phyloP scores from a whole-genome alignment of 30 jellyfish, hydroid and myxozoan genomes.

The Turritopsis dohrnii region DNA sequence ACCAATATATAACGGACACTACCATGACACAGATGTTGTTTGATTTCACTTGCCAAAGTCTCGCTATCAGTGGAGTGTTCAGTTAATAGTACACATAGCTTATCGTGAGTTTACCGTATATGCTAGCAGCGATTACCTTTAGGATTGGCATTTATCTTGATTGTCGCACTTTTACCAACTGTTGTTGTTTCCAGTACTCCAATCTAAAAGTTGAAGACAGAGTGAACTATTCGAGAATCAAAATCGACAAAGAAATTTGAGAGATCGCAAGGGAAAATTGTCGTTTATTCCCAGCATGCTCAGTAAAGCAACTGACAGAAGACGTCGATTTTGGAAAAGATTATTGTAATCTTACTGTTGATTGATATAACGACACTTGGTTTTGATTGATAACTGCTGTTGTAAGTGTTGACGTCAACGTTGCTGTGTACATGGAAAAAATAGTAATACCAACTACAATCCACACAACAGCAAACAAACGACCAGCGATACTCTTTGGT shows the following conservation, averaged over 20 bases:
- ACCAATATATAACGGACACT: no score
- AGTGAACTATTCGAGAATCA: neutral
- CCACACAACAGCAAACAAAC: constrained; percentile 76
- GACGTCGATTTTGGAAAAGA: neutral
- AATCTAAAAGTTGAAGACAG: constrained; percentile 37
- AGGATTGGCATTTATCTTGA: constrained; percentile 48
- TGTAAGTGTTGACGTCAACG: constrained; percentile 22
- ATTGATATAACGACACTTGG: constrained; percentile 1
- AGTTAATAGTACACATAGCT: no score
- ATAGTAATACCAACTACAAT: constrained; percentile 77
- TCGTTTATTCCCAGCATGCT: no score
- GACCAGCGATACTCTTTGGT: constrained; percentile 71
- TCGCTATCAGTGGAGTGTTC: no score
- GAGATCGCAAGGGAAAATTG: no score
- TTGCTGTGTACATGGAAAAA: constrained; percentile 31
- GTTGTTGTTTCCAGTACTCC: constrained; percentile 66
- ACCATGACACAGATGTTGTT: no score
- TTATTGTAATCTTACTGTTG: neutral
- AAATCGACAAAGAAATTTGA: neutral
- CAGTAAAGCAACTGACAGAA: no score
- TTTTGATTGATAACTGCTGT: constrained; percentile 1
- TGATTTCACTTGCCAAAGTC: no score
- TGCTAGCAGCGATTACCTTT: constrained; percentile 13
- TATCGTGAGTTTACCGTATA: neutral
- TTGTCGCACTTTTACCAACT: constrained; percentile 55